A percentile compares a stretch with the other conserved stretches of the same genome.
These are phyloP conservation scores for Nemopilema nomurai DNA, from an alignment of 30 jellyfish, hydroid and myxozoan genomes.

Conservation along the genomic window DNA sequence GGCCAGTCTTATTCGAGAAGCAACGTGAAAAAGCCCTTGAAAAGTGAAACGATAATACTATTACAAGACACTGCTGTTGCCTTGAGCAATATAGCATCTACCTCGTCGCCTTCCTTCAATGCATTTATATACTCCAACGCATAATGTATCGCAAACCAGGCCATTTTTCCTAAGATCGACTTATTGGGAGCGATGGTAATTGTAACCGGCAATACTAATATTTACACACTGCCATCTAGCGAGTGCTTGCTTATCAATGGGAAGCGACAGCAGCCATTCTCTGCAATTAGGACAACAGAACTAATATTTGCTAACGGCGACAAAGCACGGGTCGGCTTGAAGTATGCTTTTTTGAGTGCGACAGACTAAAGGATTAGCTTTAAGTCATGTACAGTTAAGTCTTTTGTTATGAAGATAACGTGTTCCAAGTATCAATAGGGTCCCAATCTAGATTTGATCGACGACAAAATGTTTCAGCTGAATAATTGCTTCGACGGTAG, in stretches of 20 bases:
- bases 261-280: background rate
- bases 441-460: too few species aligned
- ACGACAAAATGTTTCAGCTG: too few species aligned
- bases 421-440: too few species aligned
- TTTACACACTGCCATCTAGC: background rate
- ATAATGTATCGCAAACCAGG: constrained; percentile 55
- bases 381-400: background rate
- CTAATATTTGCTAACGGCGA: background rate
- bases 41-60: too few species aligned
- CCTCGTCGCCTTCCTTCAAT: constrained; percentile 60
- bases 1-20: too few species aligned
- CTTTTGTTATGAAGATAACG: too few species aligned
- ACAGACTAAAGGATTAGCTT: background rate
- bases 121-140: constrained; percentile 54
- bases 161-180: constrained; percentile 5
- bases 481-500: too few species aligned
- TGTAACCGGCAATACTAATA: background rate
- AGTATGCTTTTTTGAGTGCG: background rate
- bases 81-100: background rate
- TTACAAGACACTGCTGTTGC: too few species aligned
- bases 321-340: background rate
- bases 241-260: background rate
- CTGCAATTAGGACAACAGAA: background rate
- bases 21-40: too few species aligned
- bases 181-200: background rate